Conservation (phyloP, 2,113 vertebrate genomes). For the Acinonyx jubatus region DNA sequence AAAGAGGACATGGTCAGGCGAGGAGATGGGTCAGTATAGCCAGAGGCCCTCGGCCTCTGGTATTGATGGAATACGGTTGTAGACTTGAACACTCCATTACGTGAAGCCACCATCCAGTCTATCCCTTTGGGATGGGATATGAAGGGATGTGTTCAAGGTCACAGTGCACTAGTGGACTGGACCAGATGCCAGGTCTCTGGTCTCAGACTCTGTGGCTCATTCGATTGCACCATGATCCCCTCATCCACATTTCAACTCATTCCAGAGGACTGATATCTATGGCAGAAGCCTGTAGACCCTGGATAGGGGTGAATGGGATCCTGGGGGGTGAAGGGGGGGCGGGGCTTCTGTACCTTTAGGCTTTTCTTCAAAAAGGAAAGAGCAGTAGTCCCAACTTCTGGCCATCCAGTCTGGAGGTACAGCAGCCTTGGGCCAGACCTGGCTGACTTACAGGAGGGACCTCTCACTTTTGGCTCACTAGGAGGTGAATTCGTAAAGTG, state of each 20-base stretch:
- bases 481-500: background rate
- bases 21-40: conserved; percentile 91
- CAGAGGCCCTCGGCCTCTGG: background rate
- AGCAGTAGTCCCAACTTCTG: background rate
- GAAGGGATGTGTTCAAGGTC: background rate
- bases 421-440: background rate
- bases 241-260: background rate
- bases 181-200: background rate
- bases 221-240: background rate
- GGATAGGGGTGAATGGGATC: background rate
- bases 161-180: background rate
- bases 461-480: background rate
- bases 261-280: background rate
- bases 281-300: background rate
- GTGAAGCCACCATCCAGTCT: background rate
- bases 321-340: background rate
- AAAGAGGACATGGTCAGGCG: conserved; percentile 94
- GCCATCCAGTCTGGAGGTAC: background rate
- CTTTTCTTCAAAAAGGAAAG: background rate
- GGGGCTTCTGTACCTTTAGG: background rate
- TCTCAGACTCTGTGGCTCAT: background rate
- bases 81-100: background rate
- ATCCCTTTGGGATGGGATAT: background rate
- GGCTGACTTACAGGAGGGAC: background rate
- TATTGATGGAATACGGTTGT: background rate